Percentiles rank a stretch among this genome's conserved stretches.
These are phyloP conservation scores for Albula glossodonta DNA, from an alignment of 2,113 vertebrate species.

Conservation along the genomic window DNA sequence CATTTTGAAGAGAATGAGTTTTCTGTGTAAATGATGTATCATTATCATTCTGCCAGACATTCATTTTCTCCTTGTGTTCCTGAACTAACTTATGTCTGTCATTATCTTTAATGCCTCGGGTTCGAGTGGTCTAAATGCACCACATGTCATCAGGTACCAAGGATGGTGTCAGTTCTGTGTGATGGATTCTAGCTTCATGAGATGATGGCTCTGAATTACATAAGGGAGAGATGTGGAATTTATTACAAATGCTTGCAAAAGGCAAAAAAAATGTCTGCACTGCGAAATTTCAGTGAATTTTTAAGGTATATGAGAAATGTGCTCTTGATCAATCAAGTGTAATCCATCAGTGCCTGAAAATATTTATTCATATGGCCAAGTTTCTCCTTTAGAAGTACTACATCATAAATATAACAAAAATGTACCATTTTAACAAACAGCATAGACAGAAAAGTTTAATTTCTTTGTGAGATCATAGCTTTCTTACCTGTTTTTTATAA, in stretches of 20 bases:
- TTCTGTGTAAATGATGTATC: too few species aligned
- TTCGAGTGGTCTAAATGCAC: background rate
- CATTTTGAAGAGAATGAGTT: too few species aligned
- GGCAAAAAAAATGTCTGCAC: background rate
- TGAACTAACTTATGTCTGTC: background rate
- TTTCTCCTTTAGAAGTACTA: too few species aligned
- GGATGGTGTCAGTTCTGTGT: background rate
- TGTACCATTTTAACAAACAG: too few species aligned
- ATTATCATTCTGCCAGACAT: background rate
- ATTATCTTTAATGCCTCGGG: background rate
- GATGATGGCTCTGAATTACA: background rate
- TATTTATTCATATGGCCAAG: background rate
- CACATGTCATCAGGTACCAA: background rate
- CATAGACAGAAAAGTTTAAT: too few species aligned
- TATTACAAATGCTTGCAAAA: background rate
- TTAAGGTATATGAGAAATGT: background rate
- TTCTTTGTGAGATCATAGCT: too few species aligned
- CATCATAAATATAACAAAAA: too few species aligned
- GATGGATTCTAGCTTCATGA: background rate
- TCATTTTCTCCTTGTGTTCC: background rate
- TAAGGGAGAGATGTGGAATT: background rate
- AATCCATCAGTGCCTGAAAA: background rate
- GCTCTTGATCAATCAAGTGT: background rate
- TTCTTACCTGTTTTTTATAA: too few species aligned
- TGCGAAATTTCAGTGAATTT: background rate